These are phyloP conservation scores for Crossocerus cetratus DNA, from an alignment of 2,888 invertebrate species.

Conservation along the genomic window DNA sequence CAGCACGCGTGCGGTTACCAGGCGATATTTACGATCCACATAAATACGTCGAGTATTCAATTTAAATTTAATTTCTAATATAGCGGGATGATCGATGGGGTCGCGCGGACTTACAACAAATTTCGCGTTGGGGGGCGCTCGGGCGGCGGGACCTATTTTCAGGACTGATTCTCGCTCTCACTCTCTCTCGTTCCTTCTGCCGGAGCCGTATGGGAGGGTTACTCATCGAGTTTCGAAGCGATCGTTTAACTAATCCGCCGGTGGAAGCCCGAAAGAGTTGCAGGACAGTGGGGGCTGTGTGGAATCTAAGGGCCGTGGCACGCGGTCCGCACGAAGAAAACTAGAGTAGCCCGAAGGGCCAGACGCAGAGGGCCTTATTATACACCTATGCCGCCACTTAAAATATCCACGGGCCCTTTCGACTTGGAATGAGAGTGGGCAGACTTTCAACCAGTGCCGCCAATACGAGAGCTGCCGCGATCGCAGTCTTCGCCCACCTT, in stretches of 20 bases:
- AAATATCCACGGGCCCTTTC: slow-evolving; percentile 25
- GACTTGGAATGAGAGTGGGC: slow-evolving; percentile 42
- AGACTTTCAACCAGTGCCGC: slow-evolving; percentile 25
- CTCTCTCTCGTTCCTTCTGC: too few species aligned
- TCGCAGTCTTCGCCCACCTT: slow-evolving; percentile 46
- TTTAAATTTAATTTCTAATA: slow-evolving; percentile 27
- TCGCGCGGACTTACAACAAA: slow-evolving; percentile 29
- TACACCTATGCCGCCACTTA: slow-evolving; percentile 70
- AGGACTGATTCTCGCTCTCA: too few species aligned
- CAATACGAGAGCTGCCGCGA: slow-evolving; percentile 31
- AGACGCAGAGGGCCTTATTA: slow-evolving; percentile 65
- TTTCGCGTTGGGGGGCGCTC: slow-evolving; percentile 4
- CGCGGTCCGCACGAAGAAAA: slow-evolving; percentile 33
- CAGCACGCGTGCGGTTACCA: neutral
- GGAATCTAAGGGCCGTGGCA: slow-evolving; percentile 26
- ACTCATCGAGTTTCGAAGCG: slow-evolving; percentile 10
- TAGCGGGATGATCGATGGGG: slow-evolving; percentile 28
- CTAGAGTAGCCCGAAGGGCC: slow-evolving; percentile 70
- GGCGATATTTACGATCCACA: slow-evolving; percentile 33
- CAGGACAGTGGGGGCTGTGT: slow-evolving; percentile 7
- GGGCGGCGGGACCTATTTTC: too few species aligned
- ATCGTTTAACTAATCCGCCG: slow-evolving; percentile 10
- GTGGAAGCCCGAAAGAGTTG: slow-evolving; percentile 23
- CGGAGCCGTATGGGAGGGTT: neutral
- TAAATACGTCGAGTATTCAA: slow-evolving; percentile 41